phyloP scores from a whole-genome alignment of 2,113 vertebrate genomes.

The Prionailurus bengalensis region DNA sequence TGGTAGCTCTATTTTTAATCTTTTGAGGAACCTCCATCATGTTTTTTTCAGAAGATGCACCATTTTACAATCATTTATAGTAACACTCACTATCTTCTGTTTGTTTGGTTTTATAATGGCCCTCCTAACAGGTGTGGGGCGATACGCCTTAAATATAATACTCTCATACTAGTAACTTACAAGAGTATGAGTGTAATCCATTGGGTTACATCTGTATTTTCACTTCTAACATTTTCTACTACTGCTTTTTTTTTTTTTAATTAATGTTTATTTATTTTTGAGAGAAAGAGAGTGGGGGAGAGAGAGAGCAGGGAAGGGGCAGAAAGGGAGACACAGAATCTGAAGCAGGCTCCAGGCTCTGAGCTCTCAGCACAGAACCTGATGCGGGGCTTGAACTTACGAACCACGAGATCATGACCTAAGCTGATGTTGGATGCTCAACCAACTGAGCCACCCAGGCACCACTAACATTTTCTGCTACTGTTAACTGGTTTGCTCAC shows the following conservation, averaged over 20 bases:
- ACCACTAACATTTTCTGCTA: background rate
- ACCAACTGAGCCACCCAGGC: no score
- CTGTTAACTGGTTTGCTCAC: background rate
- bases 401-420: no score
- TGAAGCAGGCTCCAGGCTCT: no score
- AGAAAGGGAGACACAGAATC: no score
- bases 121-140: background rate
- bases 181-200: background rate
- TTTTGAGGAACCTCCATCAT: background rate
- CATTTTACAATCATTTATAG: background rate
- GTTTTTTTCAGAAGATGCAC: background rate
- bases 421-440: no score
- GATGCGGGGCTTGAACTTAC: no score
- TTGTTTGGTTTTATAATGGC: background rate
- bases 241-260: no score
- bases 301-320: no score
- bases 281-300: no score
- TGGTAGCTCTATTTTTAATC: background rate
- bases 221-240: background rate
- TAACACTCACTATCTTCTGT: background rate
- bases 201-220: background rate
- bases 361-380: no score
- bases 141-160: background rate
- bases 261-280: no score
- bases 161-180: background rate